Conservation (phyloP, 2,797 vertebrate species). For the Heliangelus exortis region DNA sequence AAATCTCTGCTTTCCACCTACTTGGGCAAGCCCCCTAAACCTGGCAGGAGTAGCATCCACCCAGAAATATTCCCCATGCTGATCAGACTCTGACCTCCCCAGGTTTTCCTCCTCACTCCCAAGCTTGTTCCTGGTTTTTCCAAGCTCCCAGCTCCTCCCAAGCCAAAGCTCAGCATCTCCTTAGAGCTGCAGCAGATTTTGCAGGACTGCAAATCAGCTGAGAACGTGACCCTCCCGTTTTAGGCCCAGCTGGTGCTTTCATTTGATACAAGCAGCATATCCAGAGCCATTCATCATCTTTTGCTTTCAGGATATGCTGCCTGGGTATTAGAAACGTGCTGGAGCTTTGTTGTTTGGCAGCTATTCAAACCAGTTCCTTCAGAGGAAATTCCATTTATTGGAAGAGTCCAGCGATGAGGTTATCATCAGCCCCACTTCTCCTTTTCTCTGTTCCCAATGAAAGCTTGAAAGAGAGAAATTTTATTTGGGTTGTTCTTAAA, state of each 20-base stretch:
- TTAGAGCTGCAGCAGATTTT: accelerated
- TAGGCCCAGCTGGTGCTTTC: not conserved
- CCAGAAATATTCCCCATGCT: accelerated
- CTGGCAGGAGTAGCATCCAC: accelerated
- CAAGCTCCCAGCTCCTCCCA: too few relatives aligned
- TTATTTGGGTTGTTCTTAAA: constrained; percentile 27
- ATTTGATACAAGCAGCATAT: not conserved
- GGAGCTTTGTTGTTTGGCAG: constrained; percentile 37
- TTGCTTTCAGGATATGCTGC: not conserved
- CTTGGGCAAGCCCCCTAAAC: not conserved
- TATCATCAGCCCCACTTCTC: constrained; percentile 49
- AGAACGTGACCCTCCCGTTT: not conserved
- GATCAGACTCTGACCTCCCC: not conserved
- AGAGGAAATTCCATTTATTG: constrained; percentile 48
- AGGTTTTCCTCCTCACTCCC: not conserved
- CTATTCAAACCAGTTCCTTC: not conserved
- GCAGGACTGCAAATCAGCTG: accelerated
- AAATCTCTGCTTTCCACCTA: not conserved
- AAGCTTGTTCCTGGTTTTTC: not conserved
- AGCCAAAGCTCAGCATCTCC: not conserved
- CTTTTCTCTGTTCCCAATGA: constrained; percentile 12
- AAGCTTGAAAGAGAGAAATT: constrained; percentile 34
- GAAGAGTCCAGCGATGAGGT: constrained; percentile 35
- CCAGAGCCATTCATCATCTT: not conserved
- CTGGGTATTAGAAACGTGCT: not conserved